phyloP scores from a whole-genome alignment of 2,888 invertebrate species.

The Litoditis marina region DNA sequence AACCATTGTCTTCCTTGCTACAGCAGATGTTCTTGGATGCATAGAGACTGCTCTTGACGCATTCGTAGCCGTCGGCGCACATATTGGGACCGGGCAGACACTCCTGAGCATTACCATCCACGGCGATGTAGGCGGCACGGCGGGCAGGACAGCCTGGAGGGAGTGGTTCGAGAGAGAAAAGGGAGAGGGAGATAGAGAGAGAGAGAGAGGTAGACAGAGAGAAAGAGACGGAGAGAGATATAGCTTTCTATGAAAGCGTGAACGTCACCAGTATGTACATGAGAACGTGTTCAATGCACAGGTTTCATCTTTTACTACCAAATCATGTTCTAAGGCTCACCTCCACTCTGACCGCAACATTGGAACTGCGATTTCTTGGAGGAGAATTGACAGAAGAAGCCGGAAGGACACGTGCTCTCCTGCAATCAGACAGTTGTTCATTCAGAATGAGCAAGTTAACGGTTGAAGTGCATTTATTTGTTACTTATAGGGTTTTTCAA shows the following conservation, averaged over 20 bases:
- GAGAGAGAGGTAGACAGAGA: too few relatives aligned
- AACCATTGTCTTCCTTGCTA: constrained; percentile 32
- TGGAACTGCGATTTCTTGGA: constrained; percentile 41
- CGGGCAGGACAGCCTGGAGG: constrained; percentile 39
- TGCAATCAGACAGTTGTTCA: not conserved
- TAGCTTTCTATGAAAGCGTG: not conserved
- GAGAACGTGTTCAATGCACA: not conserved
- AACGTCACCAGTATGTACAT: not conserved
- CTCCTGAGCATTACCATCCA: constrained; percentile 41
- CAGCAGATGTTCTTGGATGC: constrained; percentile 42
- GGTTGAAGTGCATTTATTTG: too few relatives aligned
- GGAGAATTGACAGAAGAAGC: constrained; percentile 48
- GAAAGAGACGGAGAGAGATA: not conserved
- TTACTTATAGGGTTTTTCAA: too few relatives aligned
- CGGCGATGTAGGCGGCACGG: constrained; percentile 41
- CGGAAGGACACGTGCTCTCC: constrained; percentile 36
- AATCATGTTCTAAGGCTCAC: constrained; percentile 10
- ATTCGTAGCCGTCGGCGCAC: constrained; percentile 43
- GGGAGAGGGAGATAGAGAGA: too few relatives aligned
- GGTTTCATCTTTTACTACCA: not conserved
- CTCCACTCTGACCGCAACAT: constrained; percentile 46
- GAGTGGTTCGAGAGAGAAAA: too few relatives aligned
- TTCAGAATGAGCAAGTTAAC: too few relatives aligned
- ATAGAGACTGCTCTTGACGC: constrained; percentile 32
- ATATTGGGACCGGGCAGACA: constrained; percentile 37